Evolutionary conservation across 1,140 invertebrate genomes (phyloP).

Genomic region (Drosophila sp.): DNA sequence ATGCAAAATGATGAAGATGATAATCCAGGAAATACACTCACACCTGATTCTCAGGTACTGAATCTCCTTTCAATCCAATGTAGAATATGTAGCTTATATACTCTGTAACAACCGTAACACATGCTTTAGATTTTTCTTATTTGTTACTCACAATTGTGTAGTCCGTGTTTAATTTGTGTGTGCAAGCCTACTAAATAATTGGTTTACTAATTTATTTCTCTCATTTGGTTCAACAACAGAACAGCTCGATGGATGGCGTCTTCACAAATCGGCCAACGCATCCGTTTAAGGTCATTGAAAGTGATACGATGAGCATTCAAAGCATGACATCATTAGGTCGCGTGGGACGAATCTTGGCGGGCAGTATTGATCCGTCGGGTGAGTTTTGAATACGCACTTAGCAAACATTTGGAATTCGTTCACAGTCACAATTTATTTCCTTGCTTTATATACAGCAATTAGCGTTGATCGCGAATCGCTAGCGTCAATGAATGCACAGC

Average conservation of each 20-base stretch:
- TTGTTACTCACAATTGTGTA: conserved; percentile 11
- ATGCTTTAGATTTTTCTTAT: conserved; percentile 15
- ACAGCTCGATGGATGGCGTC: conserved; percentile 86
- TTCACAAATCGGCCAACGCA: conserved; percentile 87
- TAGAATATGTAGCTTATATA: conserved; percentile 25
- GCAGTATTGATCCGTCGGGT: conserved; percentile 86
- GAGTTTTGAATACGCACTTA: conserved; percentile 37
- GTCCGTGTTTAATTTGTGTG: conserved; percentile 15
- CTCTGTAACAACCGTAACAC: conserved; percentile 23
- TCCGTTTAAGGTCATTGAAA: conserved; percentile 92
- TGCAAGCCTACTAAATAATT: background rate
- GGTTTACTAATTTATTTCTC: conserved; percentile 33
- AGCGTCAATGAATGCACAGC: conserved; percentile 68
- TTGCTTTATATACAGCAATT: conserved; percentile 52
- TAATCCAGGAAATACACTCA: conserved; percentile 87
- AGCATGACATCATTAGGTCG: conserved; percentile 93
- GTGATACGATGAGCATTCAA: conserved; percentile 93
- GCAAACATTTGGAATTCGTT: conserved; percentile 22
- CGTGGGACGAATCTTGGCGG: conserved; percentile 90
- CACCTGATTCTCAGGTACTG: conserved; percentile 91
- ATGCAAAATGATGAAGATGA: conserved; percentile 94
- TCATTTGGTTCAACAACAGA: conserved; percentile 58
- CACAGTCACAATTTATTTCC: background rate
- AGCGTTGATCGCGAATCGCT: conserved; percentile 81
- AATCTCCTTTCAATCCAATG: conserved; percentile 32